phyloP scores from a whole-genome alignment of 1,140 invertebrate species.

The Pachypeltis micranthus region DNA sequence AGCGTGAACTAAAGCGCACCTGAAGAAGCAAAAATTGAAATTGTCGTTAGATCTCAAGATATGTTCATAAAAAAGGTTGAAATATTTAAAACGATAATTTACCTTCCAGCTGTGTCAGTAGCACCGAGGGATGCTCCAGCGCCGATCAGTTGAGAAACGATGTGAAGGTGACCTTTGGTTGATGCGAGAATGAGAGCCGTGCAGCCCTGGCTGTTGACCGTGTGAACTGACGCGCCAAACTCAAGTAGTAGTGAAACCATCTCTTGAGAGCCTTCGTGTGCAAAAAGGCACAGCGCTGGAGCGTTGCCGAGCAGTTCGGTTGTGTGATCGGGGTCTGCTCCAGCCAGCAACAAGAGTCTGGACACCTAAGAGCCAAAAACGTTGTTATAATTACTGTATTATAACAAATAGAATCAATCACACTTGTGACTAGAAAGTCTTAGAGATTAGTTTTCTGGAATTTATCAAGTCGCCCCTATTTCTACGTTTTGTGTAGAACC shows the following conservation, averaged over 20 bases:
- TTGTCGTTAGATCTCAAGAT: neutral
- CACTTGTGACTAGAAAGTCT: too few species aligned
- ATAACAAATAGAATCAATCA: too few species aligned
- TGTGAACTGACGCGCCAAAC: conserved; percentile 82
- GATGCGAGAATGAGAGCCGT: conserved; percentile 68
- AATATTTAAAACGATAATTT: neutral
- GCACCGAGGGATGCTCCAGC: conserved; percentile 62
- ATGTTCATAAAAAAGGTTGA: neutral
- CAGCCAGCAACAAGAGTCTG: conserved; percentile 74
- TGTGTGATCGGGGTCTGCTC: conserved; percentile 72
- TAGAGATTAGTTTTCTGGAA: too few species aligned
- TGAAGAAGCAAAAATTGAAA: conserved; percentile 2
- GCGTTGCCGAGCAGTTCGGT: conserved; percentile 72
- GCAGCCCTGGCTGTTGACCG: conserved; percentile 75
- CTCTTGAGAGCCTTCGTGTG: conserved; percentile 73
- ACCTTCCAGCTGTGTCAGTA: conserved; percentile 67
- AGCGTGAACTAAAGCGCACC: conserved; percentile 76
- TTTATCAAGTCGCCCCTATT: too few species aligned
- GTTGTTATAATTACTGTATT: too few species aligned
- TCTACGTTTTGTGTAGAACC: too few species aligned
- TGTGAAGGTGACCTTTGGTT: conserved; percentile 60
- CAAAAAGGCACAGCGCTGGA: conserved; percentile 75
- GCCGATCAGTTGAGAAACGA: conserved; percentile 62
- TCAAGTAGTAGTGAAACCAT: conserved; percentile 82
- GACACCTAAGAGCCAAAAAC: conserved; percentile 68